Evolutionary conservation across 2,113 vertebrate genomes (phyloP).

Genomic region (Rhinoderma darwinii): DNA sequence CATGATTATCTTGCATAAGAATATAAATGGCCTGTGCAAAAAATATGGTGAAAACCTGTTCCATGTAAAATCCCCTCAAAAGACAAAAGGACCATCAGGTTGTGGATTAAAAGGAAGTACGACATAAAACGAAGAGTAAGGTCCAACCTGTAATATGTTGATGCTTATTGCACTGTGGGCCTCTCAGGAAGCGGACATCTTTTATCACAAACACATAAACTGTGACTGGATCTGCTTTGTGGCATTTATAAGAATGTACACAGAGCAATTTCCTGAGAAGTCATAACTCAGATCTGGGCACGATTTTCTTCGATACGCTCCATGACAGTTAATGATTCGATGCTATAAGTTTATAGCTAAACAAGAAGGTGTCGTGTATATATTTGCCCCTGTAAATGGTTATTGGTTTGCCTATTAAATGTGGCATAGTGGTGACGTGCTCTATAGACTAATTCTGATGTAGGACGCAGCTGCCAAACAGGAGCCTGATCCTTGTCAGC

Average conservation of each 20-base stretch:
- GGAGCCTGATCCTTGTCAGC: conserved; percentile 34
- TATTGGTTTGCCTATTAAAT: conserved; percentile 39
- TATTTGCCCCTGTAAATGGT: conserved; percentile 17
- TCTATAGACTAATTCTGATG: conserved; percentile 48
- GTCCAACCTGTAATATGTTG: not conserved
- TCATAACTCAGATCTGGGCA: conserved; percentile 45
- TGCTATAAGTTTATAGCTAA: conserved; percentile 48
- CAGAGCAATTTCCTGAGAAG: conserved; percentile 45
- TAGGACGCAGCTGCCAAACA: conserved; percentile 12
- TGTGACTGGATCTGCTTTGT: not conserved
- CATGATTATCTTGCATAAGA: too few species aligned
- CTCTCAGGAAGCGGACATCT: conserved; percentile 1
- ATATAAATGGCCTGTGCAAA: too few species aligned
- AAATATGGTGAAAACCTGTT: too few species aligned
- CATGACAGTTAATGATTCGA: conserved; percentile 55
- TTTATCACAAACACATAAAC: not conserved
- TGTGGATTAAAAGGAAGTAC: not conserved
- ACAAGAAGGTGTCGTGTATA: conserved; percentile 24
- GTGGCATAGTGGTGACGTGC: conserved; percentile 42
- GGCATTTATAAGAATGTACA: conserved; percentile 46
- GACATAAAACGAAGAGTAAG: not conserved
- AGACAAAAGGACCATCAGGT: not conserved
- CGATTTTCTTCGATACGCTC: conserved; percentile 24
- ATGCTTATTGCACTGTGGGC: not conserved
- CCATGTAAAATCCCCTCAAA: too few species aligned